Evolutionary conservation across 2,113 vertebrate species (phyloP).

Genomic region (Ranitomeya variabilis): DNA sequence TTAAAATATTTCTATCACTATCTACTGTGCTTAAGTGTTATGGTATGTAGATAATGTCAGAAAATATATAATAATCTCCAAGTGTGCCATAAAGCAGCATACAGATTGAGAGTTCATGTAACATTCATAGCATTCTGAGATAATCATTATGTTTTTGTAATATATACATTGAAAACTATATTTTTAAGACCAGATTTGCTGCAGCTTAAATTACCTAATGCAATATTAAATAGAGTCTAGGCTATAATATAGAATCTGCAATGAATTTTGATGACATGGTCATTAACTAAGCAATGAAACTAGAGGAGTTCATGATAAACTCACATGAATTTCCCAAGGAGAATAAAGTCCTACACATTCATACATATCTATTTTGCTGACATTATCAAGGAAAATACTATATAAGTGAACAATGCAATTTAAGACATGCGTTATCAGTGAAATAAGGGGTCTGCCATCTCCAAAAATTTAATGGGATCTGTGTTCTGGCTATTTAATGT

Average conservation of each 20-base stretch:
- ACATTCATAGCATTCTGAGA: slow-evolving; percentile 29
- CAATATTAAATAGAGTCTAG: slow-evolving; percentile 35
- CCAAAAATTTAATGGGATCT: background rate
- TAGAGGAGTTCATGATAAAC: slow-evolving; percentile 26
- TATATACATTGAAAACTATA: slow-evolving; percentile 29
- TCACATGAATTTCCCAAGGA: slow-evolving; percentile 9
- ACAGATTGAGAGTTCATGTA: slow-evolving; percentile 28
- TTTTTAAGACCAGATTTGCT: slow-evolving; percentile 24
- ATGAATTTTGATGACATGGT: slow-evolving; percentile 37
- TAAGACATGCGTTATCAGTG: background rate
- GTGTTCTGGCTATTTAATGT: background rate
- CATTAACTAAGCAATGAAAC: slow-evolving; percentile 44
- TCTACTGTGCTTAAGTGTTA: background rate
- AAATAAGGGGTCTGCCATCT: no score
- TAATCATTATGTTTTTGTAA: slow-evolving; percentile 28
- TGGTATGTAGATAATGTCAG: background rate
- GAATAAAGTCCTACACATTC: slow-evolving; percentile 23
- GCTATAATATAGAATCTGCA: slow-evolving; percentile 20
- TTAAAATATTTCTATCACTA: background rate
- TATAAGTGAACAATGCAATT: background rate
- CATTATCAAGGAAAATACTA: background rate
- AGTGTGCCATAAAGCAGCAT: slow-evolving; percentile 4
- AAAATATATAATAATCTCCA: slow-evolving; percentile 1
- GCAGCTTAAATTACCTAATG: slow-evolving; percentile 33
- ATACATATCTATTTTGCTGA: slow-evolving; percentile 6